These are phyloP conservation scores for Rattus rattus DNA, from an alignment of 2,113 vertebrate species.

Conservation along the genomic window DNA sequence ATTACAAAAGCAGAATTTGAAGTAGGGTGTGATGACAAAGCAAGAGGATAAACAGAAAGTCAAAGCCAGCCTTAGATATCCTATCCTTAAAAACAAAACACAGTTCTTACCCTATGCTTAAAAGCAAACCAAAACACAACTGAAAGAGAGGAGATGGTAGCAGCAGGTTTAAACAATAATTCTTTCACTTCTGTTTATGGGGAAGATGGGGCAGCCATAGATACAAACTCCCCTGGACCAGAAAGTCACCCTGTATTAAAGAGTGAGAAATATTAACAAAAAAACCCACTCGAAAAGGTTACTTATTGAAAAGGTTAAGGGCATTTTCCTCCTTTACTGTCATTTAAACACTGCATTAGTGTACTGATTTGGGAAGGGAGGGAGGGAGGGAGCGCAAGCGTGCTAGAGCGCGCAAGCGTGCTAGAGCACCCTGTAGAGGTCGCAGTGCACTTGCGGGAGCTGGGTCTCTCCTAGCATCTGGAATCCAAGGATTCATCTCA, in stretches of 20 bases:
- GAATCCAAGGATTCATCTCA: not conserved
- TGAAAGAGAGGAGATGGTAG: not conserved
- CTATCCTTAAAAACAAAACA: not conserved
- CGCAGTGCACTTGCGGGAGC: not conserved
- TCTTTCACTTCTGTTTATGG: not conserved
- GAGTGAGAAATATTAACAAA: conserved; percentile 12
- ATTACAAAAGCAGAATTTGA: not conserved
- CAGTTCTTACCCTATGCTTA: not conserved
- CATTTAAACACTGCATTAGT: not conserved
- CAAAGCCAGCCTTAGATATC: not conserved
- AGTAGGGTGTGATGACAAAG: not conserved
- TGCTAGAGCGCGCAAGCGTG: not conserved
- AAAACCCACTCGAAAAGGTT: not conserved
- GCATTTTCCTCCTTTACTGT: not conserved
- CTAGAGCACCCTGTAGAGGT: not conserved
- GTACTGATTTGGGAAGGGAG: not conserved
- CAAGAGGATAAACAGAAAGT: not conserved
- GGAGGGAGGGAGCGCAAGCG: not conserved
- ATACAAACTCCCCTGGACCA: not conserved
- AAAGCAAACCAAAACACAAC: not conserved
- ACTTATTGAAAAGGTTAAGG: not conserved
- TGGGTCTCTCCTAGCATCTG: not conserved
- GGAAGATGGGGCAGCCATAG: not conserved
- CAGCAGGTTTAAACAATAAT: not conserved
- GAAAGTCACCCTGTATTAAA: not conserved